Evolutionary conservation across 2,113 vertebrate species (phyloP), one percentile per base, ranked within the genome.

Genomic region (Panurus biarmicus): DNA sequence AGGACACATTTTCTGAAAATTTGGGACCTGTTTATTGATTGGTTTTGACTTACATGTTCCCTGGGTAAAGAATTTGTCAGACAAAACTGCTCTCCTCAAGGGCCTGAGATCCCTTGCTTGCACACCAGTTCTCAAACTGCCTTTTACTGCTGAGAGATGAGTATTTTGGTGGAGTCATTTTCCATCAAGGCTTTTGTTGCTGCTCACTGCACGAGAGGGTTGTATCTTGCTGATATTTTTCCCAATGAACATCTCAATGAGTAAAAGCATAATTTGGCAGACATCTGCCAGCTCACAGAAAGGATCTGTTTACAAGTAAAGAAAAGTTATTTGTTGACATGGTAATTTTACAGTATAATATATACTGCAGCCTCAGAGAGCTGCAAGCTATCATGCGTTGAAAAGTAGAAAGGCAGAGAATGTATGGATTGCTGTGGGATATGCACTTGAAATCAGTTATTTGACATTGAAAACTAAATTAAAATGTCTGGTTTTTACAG

Each of bases 321-420:
- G 79, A 33, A 40, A 83, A 90, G 83, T 93, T 95, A 95, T 94
- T 96, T 96, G 93, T 91, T 87, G 89, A 94, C 82, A 76, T 83
- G 85, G 62, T 95, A 91, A 85, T 96, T 95, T 72, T 95, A 93
- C 87, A 81, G 77, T 76, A 73, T 91, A 89, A 93, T 75, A 29
- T 61, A 45, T 60, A 81, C 85, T 54, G 87, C 92, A 94, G 85
- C 74, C 75, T 80, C 60, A 23, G 65, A 90, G 89, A 90, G 64
- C 70, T 85, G 86, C 4, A 25, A 93, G 78, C 70, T 74, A 83
- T 72, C 50, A 25, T 6, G 2, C 14, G 0, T 85, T 88, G 84
- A 79, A 87, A 96, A 94, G 93, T 51, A 65, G 91, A 78, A 86
- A 77, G 38, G 21, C 42, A n/a, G 66, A 20, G 77, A 79, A 85